Conservation (phyloP, 1,140 invertebrate species). For the Episyrphus balteatus region DNA sequence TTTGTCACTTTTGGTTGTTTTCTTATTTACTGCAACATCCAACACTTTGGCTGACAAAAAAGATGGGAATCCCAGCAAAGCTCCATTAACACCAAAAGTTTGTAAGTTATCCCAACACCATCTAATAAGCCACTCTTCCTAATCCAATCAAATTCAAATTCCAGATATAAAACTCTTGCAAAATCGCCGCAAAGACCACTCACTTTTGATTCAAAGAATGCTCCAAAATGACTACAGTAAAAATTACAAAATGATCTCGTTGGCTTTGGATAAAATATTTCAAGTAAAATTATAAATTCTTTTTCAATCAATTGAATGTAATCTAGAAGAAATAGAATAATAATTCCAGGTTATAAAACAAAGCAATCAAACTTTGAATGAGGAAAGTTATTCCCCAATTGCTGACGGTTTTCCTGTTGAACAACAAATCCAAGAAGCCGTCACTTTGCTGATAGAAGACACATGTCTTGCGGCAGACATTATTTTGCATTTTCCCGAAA, state of each 20-base stretch:
- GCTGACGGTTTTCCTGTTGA: constrained; percentile 2
- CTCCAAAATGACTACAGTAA: constrained; percentile 4
- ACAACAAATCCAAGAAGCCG: constrained; percentile 1
- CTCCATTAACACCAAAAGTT: too few relatives aligned
- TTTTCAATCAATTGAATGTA: too few relatives aligned
- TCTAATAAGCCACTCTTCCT: too few relatives aligned
- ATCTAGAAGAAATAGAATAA: too few relatives aligned
- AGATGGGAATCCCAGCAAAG: too few relatives aligned
- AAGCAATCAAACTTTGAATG: not conserved
- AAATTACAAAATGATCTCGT: constrained; percentile 5
- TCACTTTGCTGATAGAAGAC: constrained; percentile 6
- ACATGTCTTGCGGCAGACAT: constrained; percentile 5
- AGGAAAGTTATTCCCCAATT: not conserved
- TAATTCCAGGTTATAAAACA: not conserved
- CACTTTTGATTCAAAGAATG: constrained; percentile 2
- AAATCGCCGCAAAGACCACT: constrained; percentile 3
- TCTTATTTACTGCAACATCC: too few relatives aligned
- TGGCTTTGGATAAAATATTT: constrained; percentile 5
- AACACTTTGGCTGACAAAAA: too few relatives aligned
- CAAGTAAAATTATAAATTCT: not conserved
- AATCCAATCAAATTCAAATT: not conserved
- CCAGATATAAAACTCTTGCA: constrained; percentile 3
- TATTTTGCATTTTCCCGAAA: constrained; percentile 7
- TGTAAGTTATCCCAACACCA: too few relatives aligned
- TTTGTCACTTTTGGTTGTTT: too few relatives aligned